Evolutionary conservation across 2,113 vertebrate genomes (phyloP).

Genomic region (Callionymus lyra): DNA sequence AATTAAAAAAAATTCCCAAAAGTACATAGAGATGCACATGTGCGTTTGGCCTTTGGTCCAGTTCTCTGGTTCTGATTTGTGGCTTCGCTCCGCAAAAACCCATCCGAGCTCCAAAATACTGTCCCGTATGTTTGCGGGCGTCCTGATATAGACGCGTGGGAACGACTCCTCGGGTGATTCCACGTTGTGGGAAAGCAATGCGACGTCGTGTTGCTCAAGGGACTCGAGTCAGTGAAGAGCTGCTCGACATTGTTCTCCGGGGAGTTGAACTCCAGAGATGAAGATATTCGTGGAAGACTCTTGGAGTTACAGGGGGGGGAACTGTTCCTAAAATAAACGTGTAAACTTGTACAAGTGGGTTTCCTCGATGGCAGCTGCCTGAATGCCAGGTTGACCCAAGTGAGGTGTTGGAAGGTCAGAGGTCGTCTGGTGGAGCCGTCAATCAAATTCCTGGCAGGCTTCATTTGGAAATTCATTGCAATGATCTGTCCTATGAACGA

Average conservation of each 20-base stretch:
- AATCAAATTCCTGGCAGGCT: neutral
- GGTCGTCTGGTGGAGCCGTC: neutral
- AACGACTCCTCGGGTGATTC: constrained; percentile 16
- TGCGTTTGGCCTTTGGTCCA: neutral
- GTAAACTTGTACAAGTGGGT: constrained; percentile 1
- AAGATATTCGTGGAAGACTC: constrained; percentile 6
- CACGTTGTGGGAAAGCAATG: too few species aligned
- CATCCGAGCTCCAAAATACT: constrained; percentile 31
- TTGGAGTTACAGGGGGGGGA: constrained; percentile 5
- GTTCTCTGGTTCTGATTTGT: constrained; percentile 28
- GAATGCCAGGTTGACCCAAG: constrained; percentile 6
- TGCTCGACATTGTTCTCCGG: constrained; percentile 2
- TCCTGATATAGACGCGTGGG: constrained; percentile 42
- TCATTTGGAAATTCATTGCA: too few species aligned
- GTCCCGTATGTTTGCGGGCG: constrained; percentile 1
- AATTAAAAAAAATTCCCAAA: neutral
- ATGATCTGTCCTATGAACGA: too few species aligned
- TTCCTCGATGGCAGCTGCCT: constrained; percentile 7
- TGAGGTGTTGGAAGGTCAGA: constrained; percentile 4
- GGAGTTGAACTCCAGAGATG: constrained; percentile 14
- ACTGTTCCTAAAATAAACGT: constrained; percentile 9
- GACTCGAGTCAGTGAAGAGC: neutral
- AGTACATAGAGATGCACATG: neutral
- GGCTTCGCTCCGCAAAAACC: constrained; percentile 28
- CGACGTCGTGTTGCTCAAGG: too few species aligned